Evolutionary conservation across 1,140 invertebrate genomes (phyloP).

Genomic region (Achroia grisella): DNA sequence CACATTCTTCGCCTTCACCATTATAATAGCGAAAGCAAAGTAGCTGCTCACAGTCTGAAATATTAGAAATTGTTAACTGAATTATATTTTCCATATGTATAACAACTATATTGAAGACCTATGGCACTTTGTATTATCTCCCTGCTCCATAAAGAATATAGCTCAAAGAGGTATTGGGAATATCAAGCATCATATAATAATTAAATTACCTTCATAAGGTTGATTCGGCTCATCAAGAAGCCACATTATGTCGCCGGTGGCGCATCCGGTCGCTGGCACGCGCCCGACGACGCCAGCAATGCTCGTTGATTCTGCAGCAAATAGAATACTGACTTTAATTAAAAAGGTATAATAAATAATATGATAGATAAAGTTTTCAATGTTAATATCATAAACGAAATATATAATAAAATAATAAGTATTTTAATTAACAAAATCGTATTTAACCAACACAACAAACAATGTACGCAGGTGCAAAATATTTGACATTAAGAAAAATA

Average conservation of each 20-base stretch:
- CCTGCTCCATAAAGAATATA: no score
- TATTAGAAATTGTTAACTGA: constrained; percentile 6
- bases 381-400: no score
- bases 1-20: constrained; percentile 64
- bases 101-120: no score
- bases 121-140: no score
- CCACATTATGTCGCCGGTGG: constrained; percentile 71
- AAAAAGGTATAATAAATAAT: no score
- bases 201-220: constrained; percentile 64
- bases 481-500: constrained; percentile 39
- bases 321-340: background rate
- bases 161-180: background rate
- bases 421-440: constrained; percentile 23
- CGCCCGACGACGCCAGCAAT: constrained; percentile 53
- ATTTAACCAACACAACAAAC: constrained; percentile 49
- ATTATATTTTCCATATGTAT: no score
- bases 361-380: no score
- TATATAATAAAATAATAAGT: no score
- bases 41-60: constrained; percentile 71
- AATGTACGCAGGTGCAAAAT: constrained; percentile 55
- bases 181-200: background rate
- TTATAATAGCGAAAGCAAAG: constrained; percentile 71
- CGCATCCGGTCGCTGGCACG: constrained; percentile 68
- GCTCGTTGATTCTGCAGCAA: constrained; percentile 46
- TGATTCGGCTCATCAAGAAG: constrained; percentile 73